Evolutionary conservation across 2,888 invertebrate species (phyloP), one percentile per base, ranked within the genome.

Genomic region (Polymixis lichenea): DNA sequence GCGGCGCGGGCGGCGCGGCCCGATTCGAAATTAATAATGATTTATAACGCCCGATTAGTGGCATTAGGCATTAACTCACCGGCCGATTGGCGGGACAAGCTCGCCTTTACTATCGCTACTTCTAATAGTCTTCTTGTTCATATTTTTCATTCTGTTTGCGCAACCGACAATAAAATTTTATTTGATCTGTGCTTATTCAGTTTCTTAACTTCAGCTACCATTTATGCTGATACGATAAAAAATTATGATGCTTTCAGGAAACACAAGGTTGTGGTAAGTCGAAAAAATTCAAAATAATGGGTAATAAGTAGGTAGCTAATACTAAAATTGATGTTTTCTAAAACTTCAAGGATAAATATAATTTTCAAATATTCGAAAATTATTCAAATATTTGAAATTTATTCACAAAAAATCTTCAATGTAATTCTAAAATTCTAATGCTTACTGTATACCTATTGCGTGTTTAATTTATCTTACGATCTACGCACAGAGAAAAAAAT

Each of bases 11-110:
- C 85, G 68, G 65, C 89, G 91, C 89, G 89, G 89, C 89, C 89
- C 91, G 92, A 93, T 93, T 93, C 91, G 91, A 95, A 95, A 95
- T 95, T 96, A 96, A 96, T 96, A 96, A 95, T 95, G 95, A 96
- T 96, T 96, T 96, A 96, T 95, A 94, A 93, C 95, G 93, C 89
- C 89, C 95, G 96, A 96, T 96, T 96, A 96, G 92, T 92, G 90
- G 92, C 91, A 91, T 94, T 94, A 94, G 91, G 92, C 86, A 92
- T 94, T 93, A 92, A 90, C 90, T 89, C 86, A 92, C 93, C 90
- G 91, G 85, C 85, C 91, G 91, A 92, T 92, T 91, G 91, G 87
- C 89, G 84, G 88, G 80, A 82, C 80, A 72, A 69, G 74, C 75
- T 75, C 56, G 64, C 70, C 64, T 80, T 71, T 76, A 72, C 71